phyloP scores from a whole-genome alignment of 1,140 invertebrate species.

The Saccostrea cuccullata region DNA sequence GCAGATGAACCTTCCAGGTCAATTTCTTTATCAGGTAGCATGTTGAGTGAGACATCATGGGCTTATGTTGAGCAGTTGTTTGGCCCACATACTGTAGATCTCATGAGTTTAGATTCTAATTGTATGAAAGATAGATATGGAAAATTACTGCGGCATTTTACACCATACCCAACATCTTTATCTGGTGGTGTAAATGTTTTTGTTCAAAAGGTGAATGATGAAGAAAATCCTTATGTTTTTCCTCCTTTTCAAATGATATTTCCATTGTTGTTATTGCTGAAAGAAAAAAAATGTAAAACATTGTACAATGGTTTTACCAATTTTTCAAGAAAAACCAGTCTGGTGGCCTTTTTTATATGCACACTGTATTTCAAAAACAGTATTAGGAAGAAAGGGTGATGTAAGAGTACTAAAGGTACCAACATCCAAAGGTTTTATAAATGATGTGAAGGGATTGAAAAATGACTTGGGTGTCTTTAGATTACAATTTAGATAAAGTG shows the following conservation, averaged over 20 bases:
- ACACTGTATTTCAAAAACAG: too few relatives aligned
- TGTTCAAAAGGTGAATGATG: background rate
- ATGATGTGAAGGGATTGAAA: too few relatives aligned
- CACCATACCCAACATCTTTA: constrained; percentile 36
- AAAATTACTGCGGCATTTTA: constrained; percentile 42
- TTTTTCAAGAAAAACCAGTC: too few relatives aligned
- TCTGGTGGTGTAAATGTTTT: constrained; percentile 33
- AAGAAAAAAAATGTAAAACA: background rate
- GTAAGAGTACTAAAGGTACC: too few relatives aligned
- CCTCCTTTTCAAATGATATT: constrained; percentile 46
- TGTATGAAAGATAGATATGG: constrained; percentile 29
- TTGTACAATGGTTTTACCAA: constrained; percentile 6
- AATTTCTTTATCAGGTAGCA: constrained; percentile 17
- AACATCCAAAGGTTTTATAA: too few relatives aligned
- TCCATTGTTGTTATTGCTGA: background rate
- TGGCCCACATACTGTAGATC: constrained; percentile 40
- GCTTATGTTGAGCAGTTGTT: background rate
- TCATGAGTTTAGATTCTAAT: constrained; percentile 56
- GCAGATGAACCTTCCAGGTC: constrained; percentile 43
- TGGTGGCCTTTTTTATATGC: too few relatives aligned
- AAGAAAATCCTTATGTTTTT: constrained; percentile 39
- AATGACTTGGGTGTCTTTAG: too few relatives aligned
- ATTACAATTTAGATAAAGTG: too few relatives aligned
- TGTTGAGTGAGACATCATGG: constrained; percentile 23
- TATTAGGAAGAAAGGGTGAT: too few relatives aligned